These are phyloP conservation scores for Cryptocephalus moraei DNA, from an alignment of 2,888 invertebrate genomes.

Conservation along the genomic window DNA sequence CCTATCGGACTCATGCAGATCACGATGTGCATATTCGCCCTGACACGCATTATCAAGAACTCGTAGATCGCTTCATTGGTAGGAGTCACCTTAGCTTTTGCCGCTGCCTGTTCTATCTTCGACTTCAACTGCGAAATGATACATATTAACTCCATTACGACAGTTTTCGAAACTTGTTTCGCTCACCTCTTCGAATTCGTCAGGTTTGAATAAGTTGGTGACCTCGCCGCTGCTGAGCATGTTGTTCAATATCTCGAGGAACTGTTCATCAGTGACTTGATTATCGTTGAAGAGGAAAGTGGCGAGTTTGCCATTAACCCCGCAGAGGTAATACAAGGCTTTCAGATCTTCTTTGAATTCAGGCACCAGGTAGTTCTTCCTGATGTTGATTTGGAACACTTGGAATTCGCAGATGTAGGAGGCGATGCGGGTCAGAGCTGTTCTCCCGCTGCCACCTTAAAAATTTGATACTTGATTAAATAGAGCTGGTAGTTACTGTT, in stretches of 20 bases:
- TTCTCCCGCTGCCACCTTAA: conserved; percentile 72
- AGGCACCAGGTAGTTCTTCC: conserved; percentile 61
- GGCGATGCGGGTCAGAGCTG: conserved; percentile 66
- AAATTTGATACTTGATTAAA: not conserved
- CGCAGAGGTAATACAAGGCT: conserved; percentile 57
- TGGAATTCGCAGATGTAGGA: conserved; percentile 70
- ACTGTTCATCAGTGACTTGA: conserved; percentile 73
- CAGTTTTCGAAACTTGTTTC: not conserved
- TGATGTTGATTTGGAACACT: conserved; percentile 70
- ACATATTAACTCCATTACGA: not conserved
- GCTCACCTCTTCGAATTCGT: conserved; percentile 79
- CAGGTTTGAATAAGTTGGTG: conserved; percentile 75
- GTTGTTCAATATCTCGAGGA: conserved; percentile 83
- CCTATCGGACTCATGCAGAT: conserved; percentile 86
- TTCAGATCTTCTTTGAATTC: conserved; percentile 81
- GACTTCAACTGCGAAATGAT: conserved; percentile 45
- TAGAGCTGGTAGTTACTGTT: too few relatives aligned
- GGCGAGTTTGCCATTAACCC: conserved; percentile 64
- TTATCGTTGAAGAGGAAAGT: conserved; percentile 81
- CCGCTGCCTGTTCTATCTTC: conserved; percentile 48
- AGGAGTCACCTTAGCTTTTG: conserved; percentile 44
- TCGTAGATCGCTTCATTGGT: conserved; percentile 62
- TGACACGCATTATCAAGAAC: conserved; percentile 68
- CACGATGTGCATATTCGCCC: conserved; percentile 67
- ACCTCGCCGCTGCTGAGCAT: conserved; percentile 82